phyloP scores from a whole-genome alignment of 1,140 invertebrate genomes.

The Drosophila kurseongensis region DNA sequence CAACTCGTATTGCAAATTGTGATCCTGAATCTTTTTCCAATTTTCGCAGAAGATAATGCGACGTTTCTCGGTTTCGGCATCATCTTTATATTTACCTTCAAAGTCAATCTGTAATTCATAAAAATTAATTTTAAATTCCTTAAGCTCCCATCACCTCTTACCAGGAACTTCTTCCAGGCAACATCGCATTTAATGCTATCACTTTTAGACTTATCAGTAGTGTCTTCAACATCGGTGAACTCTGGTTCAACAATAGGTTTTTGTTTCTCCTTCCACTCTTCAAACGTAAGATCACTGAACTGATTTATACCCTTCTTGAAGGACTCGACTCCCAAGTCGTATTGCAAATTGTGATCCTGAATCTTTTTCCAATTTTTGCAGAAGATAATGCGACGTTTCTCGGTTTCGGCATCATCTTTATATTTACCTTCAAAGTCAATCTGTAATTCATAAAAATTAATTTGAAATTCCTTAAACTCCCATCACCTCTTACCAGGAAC shows the following conservation, averaged over 20 bases:
- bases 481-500: too few relatives aligned
- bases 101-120: conserved; percentile 6
- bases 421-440: too few relatives aligned
- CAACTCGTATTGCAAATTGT: conserved; percentile 30
- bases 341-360: conserved; percentile 23
- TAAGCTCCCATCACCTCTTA: neutral
- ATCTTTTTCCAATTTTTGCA: conserved; percentile 30
- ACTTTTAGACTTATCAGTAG: neutral
- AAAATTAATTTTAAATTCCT: neutral
- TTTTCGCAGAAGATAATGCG: conserved; percentile 42
- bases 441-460: too few relatives aligned
- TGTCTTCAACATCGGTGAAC: too few relatives aligned
- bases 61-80: conserved; percentile 15
- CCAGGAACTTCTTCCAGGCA: neutral
- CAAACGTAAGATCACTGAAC: conserved; percentile 37
- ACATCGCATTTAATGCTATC: neutral
- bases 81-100: neutral
- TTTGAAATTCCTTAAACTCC: too few relatives aligned
- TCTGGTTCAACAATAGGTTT: too few relatives aligned
- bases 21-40: conserved; percentile 15
- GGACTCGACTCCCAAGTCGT: conserved; percentile 10
- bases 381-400: neutral
- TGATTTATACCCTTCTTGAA: conserved; percentile 46
- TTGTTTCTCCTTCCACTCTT: conserved; percentile 25
- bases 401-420: too few relatives aligned